Percentiles rank a stretch among this genome's conserved stretches.
Evolutionary conservation across 2,888 invertebrate genomes (phyloP).

Genomic region (Disparrhopalites patrizii): DNA sequence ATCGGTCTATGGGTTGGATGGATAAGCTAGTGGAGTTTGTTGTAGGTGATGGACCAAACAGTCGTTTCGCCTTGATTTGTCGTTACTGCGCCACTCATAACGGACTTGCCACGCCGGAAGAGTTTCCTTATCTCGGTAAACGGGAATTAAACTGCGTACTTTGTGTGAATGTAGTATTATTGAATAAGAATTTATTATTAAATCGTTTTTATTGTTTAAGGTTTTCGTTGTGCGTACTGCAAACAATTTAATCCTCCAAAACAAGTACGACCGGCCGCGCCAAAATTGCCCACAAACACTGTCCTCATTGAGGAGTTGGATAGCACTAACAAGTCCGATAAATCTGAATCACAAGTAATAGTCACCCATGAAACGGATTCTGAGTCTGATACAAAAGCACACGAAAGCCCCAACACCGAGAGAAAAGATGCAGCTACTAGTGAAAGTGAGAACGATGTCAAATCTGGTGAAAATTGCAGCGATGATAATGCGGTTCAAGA

Average conservation of each 20-base stretch:
- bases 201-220: constrained; percentile 51
- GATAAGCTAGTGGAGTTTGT: constrained; percentile 91
- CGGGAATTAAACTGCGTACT: constrained; percentile 11
- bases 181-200: neutral
- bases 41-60: constrained; percentile 90
- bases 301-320: constrained; percentile 47
- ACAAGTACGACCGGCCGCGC: constrained; percentile 77
- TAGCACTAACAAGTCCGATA: constrained; percentile 17
- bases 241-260: constrained; percentile 79
- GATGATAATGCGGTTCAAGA: neutral
- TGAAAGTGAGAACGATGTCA: neutral
- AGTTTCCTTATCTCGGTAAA: constrained; percentile 64
- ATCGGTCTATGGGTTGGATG: constrained; percentile 52
- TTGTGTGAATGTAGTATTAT: neutral
- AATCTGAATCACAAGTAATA: neutral
- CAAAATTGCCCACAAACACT: constrained; percentile 52
- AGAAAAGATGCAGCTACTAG: neutral
- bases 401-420: neutral
- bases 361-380: neutral
- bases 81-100: constrained; percentile 85
- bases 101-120: constrained; percentile 74
- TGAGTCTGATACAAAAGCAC: constrained; percentile 4
- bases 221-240: constrained; percentile 90
- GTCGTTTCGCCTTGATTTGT: constrained; percentile 94
- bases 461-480: neutral